Evolutionary conservation across 2,113 vertebrate genomes (phyloP), one percentile per base, ranked within the genome.

Genomic region (Potamarius usumacintae): DNA sequence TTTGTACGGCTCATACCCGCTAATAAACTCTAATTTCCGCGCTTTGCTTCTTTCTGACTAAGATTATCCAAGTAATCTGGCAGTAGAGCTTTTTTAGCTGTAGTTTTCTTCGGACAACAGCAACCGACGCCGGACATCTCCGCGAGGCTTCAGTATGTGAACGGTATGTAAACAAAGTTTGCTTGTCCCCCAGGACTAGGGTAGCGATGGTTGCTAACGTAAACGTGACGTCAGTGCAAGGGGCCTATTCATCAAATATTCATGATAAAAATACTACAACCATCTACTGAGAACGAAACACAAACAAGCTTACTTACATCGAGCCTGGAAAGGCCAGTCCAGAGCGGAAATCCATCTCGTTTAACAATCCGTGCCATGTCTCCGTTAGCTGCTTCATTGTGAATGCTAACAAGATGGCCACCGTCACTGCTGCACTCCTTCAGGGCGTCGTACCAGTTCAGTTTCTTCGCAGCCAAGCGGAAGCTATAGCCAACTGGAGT

Each of bases 291-390:
- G 76, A 15, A 62, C 42, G 7, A 69, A 34, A 80, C 48, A 12
- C 30, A 27, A 48, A 25, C 15, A 1, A 77, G 25, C 67, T 7
- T 83, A 96, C 97, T 95, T 95, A 99, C 98, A 85, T 97, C 96
- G 72, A 97, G 97, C 91, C 93, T 95, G 22, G 97, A 99, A 5
- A 99, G 93, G 22, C 98, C 98, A 85, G 97, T 95, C 98, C 98
- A 99, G 0, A 99, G 94, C 0, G 95, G 92, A 93, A 96, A 99
- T 76, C 98, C 98, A 6, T 99, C 97, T 0, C 91, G 93, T 89
- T 93, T 96, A 85, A 94, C 93, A 14, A 98, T 90, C 58, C 95
- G 93, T 87, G 95, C 93, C 79, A 99, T 83, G 57, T 97, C 96
- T 4, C 92, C 27, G 8, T 94, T 93, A 3, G 95, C 92, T 0